Conservation (phyloP, 2,888 invertebrate genomes). For the Agrotis clavis region DNA sequence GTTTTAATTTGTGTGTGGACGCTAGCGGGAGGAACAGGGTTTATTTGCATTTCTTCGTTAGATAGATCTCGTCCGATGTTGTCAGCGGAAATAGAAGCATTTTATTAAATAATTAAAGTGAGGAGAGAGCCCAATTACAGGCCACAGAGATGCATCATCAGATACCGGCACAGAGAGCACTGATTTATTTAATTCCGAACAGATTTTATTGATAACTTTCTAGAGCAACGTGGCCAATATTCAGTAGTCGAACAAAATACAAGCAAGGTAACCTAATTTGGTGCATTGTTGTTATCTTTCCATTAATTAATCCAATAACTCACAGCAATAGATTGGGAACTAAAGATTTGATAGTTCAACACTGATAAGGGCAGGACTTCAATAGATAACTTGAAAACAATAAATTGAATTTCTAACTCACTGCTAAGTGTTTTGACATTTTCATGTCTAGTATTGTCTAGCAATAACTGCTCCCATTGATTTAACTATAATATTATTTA, state of each 20-base stretch:
- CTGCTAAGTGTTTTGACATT: constrained; percentile 26
- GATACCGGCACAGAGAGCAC: constrained; percentile 66
- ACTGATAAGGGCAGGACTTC: constrained; percentile 41
- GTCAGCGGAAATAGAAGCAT: constrained; percentile 74
- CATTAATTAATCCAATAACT: constrained; percentile 59
- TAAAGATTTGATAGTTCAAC: constrained; percentile 50
- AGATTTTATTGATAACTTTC: constrained; percentile 65
- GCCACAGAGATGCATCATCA: constrained; percentile 66
- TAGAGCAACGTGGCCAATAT: constrained; percentile 37
- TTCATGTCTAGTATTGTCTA: constrained; percentile 2
- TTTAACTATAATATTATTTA: neutral
- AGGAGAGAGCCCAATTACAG: constrained; percentile 72
- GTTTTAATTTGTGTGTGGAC: constrained; percentile 48
- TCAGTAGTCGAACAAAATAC: constrained; percentile 25
- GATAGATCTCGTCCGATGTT: constrained; percentile 67
- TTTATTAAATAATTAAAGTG: constrained; percentile 75
- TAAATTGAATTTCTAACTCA: constrained; percentile 35
- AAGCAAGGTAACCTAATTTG: constrained; percentile 22
- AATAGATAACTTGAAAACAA: constrained; percentile 44
- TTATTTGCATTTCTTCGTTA: constrained; percentile 65
- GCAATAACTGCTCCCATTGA: constrained; percentile 1
- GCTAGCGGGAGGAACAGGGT: constrained; percentile 35
- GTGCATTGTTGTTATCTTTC: constrained; percentile 45
- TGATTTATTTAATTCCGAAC: constrained; percentile 70
- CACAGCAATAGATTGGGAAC: constrained; percentile 50